Conservation (phyloP, 92 coral and sea anemone genomes). For the Palythoa grandis region DNA sequence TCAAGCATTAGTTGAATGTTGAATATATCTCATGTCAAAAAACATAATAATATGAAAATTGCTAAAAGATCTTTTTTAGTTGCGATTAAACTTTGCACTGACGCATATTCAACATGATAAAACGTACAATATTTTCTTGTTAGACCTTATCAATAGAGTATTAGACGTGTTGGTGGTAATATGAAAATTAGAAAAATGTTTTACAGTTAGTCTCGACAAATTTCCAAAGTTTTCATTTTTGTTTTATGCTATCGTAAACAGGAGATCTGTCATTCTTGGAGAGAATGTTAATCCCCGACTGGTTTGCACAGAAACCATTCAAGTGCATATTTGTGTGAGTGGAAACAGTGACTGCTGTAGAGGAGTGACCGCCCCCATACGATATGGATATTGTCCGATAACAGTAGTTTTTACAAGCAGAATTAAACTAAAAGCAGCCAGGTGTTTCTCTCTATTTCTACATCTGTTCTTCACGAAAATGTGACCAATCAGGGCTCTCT, state of each 20-base stretch:
- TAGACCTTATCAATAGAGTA: no score
- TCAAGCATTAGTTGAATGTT: no score
- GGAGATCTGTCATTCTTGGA: background rate
- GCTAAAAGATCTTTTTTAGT: no score
- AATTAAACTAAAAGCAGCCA: background rate
- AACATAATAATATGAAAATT: no score
- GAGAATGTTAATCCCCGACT: background rate
- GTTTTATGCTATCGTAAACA: background rate
- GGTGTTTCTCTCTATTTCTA: background rate
- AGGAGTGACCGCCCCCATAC: background rate
- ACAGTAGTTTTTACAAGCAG: background rate
- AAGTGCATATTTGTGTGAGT: background rate
- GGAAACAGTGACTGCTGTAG: conserved; percentile 1
- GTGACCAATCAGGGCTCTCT: background rate
- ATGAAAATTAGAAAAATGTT: no score
- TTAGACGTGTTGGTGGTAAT: no score
- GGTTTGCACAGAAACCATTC: conserved; percentile 14
- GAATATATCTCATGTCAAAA: no score
- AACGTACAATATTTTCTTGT: no score
- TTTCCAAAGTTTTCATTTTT: background rate
- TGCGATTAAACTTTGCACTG: no score
- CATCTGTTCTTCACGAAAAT: background rate
- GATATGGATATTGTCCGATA: conserved; percentile 4
- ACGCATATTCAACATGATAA: no score
- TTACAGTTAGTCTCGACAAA: background rate